phyloP scores from a whole-genome alignment of 1,140 invertebrate genomes.

The Adoxophyes honmai region DNA sequence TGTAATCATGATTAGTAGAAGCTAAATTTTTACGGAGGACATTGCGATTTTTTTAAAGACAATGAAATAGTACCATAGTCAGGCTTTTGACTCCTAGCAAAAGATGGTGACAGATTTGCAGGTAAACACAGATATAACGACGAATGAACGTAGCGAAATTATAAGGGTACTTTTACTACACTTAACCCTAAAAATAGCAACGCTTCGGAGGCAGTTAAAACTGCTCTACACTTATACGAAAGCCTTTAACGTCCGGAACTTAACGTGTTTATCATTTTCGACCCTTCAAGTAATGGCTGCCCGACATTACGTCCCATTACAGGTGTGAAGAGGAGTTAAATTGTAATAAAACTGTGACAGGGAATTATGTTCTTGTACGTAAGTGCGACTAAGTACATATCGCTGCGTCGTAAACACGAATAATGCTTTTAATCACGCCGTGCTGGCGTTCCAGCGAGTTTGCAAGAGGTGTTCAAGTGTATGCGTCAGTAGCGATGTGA shows the following conservation, averaged over 20 bases:
- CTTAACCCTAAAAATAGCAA: not conserved
- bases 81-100: too few species aligned
- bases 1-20: too few species aligned
- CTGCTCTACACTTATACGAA: conserved; percentile 4
- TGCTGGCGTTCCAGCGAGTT: not conserved
- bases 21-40: too few species aligned
- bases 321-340: conserved; percentile 18
- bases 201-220: conserved; percentile 1
- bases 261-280: conserved; percentile 15
- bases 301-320: conserved; percentile 16
- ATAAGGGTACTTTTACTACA: too few species aligned
- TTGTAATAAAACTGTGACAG: conserved; percentile 18
- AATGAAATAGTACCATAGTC: too few species aligned
- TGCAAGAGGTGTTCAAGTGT: not conserved
- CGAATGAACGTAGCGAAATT: too few species aligned
- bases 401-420: conserved; percentile 9
- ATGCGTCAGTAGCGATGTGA: too few species aligned
- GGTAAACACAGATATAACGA: too few species aligned
- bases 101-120: too few species aligned
- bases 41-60: too few species aligned
- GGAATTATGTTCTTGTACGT: conserved; percentile 14
- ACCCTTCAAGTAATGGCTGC: conserved; percentile 13
- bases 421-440: conserved; percentile 12
- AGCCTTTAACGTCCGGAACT: conserved; percentile 13
- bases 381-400: conserved; percentile 16